phyloP scores from a whole-genome alignment of 2,797 vertebrate species.

The Hippoglossus hippoglossus region DNA sequence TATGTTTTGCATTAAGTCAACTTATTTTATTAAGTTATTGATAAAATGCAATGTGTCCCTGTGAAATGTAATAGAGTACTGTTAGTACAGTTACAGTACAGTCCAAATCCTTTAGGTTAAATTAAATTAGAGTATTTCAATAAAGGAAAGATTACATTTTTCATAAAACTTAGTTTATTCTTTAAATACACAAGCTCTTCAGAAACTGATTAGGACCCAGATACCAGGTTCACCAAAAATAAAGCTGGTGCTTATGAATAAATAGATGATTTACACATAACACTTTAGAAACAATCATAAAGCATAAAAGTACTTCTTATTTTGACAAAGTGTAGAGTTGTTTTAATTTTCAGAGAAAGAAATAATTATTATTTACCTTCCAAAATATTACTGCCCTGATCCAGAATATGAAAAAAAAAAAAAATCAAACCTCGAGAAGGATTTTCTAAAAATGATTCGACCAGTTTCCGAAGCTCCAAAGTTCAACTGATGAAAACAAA shows the following conservation, averaged over 20 bases:
- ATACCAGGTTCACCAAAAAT: conserved; percentile 74
- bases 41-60: too few species aligned
- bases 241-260: conserved; percentile 77
- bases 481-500: conserved; percentile 3
- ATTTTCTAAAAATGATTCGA: neutral
- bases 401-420: conserved; percentile 1
- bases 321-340: conserved; percentile 33
- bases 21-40: too few species aligned
- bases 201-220: conserved; percentile 74
- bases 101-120: too few species aligned
- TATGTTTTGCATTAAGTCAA: too few species aligned
- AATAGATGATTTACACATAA: conserved; percentile 75
- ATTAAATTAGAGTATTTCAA: neutral
- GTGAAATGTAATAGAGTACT: too few species aligned
- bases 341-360: conserved; percentile 53
- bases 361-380: conserved; percentile 47
- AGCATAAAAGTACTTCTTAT: conserved; percentile 59
- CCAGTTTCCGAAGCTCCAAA: neutral
- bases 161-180: conserved; percentile 80
- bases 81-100: too few species aligned
- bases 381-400: conserved; percentile 18
- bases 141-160: conserved; percentile 1
- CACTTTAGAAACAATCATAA: conserved; percentile 54
- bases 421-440: too few species aligned
- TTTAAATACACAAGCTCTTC: conserved; percentile 74